phyloP scores from a whole-genome alignment of 2,113 vertebrate species.

The Platanista minor region DNA sequence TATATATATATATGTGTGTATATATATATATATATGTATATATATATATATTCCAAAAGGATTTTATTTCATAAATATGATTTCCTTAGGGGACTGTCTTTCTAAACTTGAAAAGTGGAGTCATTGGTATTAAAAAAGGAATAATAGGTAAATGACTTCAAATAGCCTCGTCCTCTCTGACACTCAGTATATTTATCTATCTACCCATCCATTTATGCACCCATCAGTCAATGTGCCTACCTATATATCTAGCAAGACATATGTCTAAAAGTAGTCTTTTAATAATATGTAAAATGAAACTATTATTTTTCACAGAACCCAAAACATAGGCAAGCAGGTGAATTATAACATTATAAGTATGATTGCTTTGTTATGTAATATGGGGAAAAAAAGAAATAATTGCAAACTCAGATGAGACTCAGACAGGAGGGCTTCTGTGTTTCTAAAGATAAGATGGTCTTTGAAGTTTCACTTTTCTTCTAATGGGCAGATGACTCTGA shows the following conservation, averaged over 20 bases:
- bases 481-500: background rate
- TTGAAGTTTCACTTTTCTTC: slow-evolving; percentile 43
- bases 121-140: slow-evolving; percentile 6
- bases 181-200: background rate
- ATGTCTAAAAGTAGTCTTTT: background rate
- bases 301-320: slow-evolving; percentile 16
- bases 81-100: background rate
- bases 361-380: background rate
- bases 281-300: background rate
- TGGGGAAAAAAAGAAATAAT: background rate
- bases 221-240: background rate
- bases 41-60: background rate
- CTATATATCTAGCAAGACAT: background rate
- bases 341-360: background rate
- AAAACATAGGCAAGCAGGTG: background rate
- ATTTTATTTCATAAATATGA: slow-evolving; percentile 22
- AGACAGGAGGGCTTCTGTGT: background rate
- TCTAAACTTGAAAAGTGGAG: background rate
- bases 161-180: background rate
- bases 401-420: background rate
- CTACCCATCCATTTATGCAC: background rate
- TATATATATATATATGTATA: no score
- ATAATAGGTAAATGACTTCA: background rate
- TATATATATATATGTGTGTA: no score
- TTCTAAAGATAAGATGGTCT: slow-evolving; percentile 1